Evolutionary conservation across 30 jellyfish, hydroid and myxozoan species (phyloP), one percentile per base, ranked within the genome.

Genomic region (Turritopsis dohrnii): DNA sequence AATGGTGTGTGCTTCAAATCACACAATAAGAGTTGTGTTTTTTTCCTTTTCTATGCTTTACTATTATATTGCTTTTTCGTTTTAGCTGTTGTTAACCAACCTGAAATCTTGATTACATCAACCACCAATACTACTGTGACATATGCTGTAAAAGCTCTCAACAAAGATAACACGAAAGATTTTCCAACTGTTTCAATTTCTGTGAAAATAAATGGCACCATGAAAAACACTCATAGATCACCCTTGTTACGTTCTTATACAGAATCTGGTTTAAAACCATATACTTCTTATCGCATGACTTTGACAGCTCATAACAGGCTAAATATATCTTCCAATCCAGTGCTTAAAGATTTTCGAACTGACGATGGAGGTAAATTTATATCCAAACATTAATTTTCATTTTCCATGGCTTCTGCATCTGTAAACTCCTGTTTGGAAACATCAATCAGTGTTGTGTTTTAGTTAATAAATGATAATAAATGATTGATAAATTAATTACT

Each of bases 1-100:
- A 60, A 77, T 77, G 85, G 85, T 77, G 18, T 29, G 83, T 1
- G 26, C 29, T 72, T 72, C 52, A 60, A 17, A 17, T 18, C 72
- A 22, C 79, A 71, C 23, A 17, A 22, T 71, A 71, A 71, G 27
- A 18, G n/a, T 18, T 18, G 18, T 60, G n/a, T n/a, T n/a, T n/a
- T n/a, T n/a, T n/a, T n/a, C n/a, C 60, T 41, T 3, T 5, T 41
- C 5, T 41, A 13, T 41, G 5, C 60, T 3, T 13, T 3, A 41
- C 60, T 41, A 41, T 41, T 41, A 3, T 5, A 41, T 41, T 41
- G 60, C 13, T 41, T 41, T 41, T 41, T 41, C 5, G 5, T 41
- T 41, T 5, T 41, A 41, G 60, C 60, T 41, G 60, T 13, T 41
- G 60, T 41, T 41, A 41, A 41, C 13, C 9, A 41, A 13, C 60